These are phyloP conservation scores for Magallana nippona DNA, from an alignment of 2,888 invertebrate genomes.

Conservation along the genomic window DNA sequence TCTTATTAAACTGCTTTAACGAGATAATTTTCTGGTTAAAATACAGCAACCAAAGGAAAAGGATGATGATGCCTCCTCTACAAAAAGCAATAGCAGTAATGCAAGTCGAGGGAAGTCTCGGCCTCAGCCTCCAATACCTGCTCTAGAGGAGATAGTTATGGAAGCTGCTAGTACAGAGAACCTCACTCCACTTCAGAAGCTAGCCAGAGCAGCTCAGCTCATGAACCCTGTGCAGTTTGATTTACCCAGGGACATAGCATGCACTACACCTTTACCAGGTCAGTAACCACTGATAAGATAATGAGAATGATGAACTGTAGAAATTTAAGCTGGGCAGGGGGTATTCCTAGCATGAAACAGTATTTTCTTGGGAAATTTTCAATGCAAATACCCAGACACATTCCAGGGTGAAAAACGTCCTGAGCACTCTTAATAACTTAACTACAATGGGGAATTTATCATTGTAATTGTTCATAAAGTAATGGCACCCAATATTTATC, in stretches of 20 bases:
- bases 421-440: too few species aligned
- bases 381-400: too few species aligned
- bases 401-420: too few species aligned
- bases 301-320: too few species aligned
- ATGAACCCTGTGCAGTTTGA: slow-evolving; percentile 95
- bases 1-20: too few species aligned
- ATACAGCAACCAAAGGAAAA: slow-evolving; percentile 52
- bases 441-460: too few species aligned
- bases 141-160: slow-evolving; percentile 44
- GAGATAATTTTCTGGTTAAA: not conserved
- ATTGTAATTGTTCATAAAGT: too few species aligned
- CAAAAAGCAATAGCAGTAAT: slow-evolving; percentile 63
- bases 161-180: slow-evolving; percentile 59
- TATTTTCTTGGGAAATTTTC: too few species aligned
- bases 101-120: slow-evolving; percentile 51
- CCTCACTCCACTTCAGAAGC: slow-evolving; percentile 86
- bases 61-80: slow-evolving; percentile 76
- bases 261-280: slow-evolving; percentile 79
- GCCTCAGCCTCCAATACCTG: slow-evolving; percentile 43
- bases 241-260: slow-evolving; percentile 88
- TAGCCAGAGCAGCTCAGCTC: slow-evolving; percentile 90
- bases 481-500: too few species aligned
- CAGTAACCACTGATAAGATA: not conserved
- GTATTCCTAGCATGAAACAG: too few species aligned
- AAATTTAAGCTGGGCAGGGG: too few species aligned